These are phyloP conservation scores for Geotrupes spiniger DNA, from an alignment of 2,888 invertebrate genomes.

Conservation along the genomic window DNA sequence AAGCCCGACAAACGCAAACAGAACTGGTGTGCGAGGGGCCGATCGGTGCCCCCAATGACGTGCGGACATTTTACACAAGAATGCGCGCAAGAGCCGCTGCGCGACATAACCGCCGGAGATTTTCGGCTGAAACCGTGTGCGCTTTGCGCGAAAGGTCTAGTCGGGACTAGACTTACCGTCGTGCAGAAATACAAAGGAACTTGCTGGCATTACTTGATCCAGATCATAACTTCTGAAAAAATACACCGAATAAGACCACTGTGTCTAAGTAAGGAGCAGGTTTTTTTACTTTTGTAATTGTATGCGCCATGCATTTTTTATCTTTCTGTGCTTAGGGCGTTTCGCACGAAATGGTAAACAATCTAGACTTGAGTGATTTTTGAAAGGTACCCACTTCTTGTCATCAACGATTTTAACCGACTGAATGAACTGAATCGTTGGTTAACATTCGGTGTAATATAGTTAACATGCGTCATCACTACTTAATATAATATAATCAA, in stretches of 20 bases:
- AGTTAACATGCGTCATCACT: too few species aligned
- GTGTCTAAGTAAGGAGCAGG: slow-evolving; percentile 26
- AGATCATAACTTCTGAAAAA: slow-evolving; percentile 76
- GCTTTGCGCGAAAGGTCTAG: slow-evolving; percentile 45
- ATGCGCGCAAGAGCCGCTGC: slow-evolving; percentile 1
- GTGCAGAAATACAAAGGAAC: slow-evolving; percentile 60
- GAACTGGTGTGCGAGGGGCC: not conserved
- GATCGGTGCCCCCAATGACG: not conserved
- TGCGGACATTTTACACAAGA: not conserved
- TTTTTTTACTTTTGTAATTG: slow-evolving; percentile 22
- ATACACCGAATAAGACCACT: slow-evolving; percentile 68
- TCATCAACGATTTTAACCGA: too few species aligned
- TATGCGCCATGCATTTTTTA: slow-evolving; percentile 17
- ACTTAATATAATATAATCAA: too few species aligned
- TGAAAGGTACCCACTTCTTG: too few species aligned
- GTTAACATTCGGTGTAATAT: too few species aligned
- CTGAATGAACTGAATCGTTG: too few species aligned
- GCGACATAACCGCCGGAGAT: slow-evolving; percentile 9
- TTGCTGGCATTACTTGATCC: slow-evolving; percentile 59
- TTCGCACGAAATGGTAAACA: slow-evolving; percentile 18
- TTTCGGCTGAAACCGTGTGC: slow-evolving; percentile 34
- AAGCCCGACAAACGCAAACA: not conserved
- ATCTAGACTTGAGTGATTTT: not conserved
- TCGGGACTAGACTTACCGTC: slow-evolving; percentile 67
- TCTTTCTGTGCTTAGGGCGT: slow-evolving; percentile 7